phyloP scores from a whole-genome alignment of 2,888 invertebrate species.

The Noctuana brunneofusca region DNA sequence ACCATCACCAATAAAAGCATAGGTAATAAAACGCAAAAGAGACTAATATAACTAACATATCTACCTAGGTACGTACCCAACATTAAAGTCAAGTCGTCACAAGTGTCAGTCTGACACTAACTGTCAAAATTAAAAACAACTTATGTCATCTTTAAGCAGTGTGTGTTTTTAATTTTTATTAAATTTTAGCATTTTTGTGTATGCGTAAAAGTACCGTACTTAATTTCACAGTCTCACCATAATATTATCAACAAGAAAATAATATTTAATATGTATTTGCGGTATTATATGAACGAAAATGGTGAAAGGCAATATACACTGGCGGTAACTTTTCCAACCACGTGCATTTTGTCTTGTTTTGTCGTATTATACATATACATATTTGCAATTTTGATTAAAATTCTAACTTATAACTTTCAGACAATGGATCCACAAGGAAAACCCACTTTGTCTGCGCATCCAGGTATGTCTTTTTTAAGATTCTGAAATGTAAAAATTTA shows the following conservation, averaged over 20 bases:
- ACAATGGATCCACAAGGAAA: slow-evolving; percentile 89
- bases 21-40: too few species aligned
- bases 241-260: neutral
- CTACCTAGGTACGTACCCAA: too few species aligned
- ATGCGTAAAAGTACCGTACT: too few species aligned
- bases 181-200: too few species aligned
- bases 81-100: too few species aligned
- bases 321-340: slow-evolving; percentile 83
- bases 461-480: slow-evolving; percentile 73
- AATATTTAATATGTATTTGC: slow-evolving; percentile 65
- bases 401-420: slow-evolving; percentile 76
- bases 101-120: too few species aligned
- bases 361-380: neutral
- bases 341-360: neutral
- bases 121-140: too few species aligned
- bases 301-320: slow-evolving; percentile 93
- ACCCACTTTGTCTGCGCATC: slow-evolving; percentile 95
- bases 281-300: slow-evolving; percentile 86
- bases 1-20: too few species aligned
- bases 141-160: too few species aligned
- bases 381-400: slow-evolving; percentile 1
- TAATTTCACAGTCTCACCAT: neutral
- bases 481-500: neutral
- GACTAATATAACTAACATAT: too few species aligned
- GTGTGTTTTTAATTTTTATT: too few species aligned